phyloP scores from a whole-genome alignment of 2,797 vertebrate species.

The Periparus ater region DNA sequence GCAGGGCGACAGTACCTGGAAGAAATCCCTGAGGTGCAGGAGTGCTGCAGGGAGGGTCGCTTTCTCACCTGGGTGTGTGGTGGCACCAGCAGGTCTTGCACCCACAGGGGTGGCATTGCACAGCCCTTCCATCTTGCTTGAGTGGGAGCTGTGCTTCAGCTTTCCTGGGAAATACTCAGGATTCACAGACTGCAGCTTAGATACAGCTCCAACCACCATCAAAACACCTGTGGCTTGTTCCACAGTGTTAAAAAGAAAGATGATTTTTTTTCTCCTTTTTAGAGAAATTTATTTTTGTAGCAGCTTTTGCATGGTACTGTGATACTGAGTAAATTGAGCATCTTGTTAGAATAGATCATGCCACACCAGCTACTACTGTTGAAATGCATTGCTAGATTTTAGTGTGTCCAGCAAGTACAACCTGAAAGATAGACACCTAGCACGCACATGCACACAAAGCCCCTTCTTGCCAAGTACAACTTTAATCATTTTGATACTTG shows the following conservation, averaged over 20 bases:
- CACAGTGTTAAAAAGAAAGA: background rate
- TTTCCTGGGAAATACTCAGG: slow-evolving; percentile 4
- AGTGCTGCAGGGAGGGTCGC: background rate
- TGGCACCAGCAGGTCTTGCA: background rate
- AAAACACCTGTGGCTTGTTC: background rate
- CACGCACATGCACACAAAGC: background rate
- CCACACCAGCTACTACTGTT: background rate
- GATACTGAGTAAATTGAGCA: slow-evolving; percentile 37
- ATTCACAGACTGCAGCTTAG: background rate
- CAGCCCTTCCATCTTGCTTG: background rate
- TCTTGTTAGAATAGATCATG: slow-evolving; percentile 61
- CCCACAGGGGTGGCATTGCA: background rate
- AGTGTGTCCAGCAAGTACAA: slow-evolving; percentile 24
- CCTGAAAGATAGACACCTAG: background rate
- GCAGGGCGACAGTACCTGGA: background rate
- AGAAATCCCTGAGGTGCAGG: background rate
- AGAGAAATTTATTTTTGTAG: slow-evolving; percentile 63
- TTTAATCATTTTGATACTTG: slow-evolving; percentile 15
- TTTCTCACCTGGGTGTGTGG: accelerated
- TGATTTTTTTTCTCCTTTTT: background rate
- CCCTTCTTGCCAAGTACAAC: background rate
- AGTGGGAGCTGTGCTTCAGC: background rate
- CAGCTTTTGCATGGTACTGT: slow-evolving; percentile 73
- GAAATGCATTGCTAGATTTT: slow-evolving; percentile 39
- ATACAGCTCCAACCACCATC: background rate